phyloP scores from a whole-genome alignment of 64 coral and sea anemone genomes.

The Montipora sp. region DNA sequence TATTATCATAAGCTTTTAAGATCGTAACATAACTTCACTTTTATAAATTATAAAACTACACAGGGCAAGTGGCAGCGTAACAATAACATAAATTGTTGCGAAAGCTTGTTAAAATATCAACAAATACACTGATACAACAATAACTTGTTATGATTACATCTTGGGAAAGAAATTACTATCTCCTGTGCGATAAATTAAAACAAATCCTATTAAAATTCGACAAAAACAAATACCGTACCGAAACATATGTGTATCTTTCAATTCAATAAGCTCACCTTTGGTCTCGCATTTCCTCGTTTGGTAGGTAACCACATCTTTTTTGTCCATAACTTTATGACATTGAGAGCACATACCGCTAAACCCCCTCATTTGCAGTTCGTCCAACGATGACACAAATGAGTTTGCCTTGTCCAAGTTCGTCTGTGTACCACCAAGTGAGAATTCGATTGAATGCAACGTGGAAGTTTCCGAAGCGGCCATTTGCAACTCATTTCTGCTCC shows the following conservation, averaged over 20 bases:
- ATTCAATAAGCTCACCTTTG: background rate
- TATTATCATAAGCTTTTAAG: too few species aligned
- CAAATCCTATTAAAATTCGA: background rate
- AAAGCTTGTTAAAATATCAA: too few species aligned
- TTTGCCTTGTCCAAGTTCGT: background rate
- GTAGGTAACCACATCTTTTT: background rate
- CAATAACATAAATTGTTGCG: too few species aligned
- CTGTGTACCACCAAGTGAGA: background rate
- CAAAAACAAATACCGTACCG: background rate
- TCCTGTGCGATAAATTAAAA: background rate
- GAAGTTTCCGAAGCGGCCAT: background rate
- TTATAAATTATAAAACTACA: too few species aligned
- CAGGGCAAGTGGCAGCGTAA: too few species aligned
- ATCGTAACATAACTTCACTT: too few species aligned
- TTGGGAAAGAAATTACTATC: background rate
- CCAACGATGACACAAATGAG: background rate
- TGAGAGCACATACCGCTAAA: background rate
- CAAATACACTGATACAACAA: too few species aligned
- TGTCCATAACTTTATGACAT: background rate
- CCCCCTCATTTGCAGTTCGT: background rate
- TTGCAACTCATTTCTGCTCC: background rate
- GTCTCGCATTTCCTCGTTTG: background rate
- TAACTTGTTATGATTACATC: too few species aligned
- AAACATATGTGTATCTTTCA: background rate
- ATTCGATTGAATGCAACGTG: background rate